Base-by-base conservation (phyloP, 2,797 vertebrate species). In the Okamejei kenojei region DNA sequence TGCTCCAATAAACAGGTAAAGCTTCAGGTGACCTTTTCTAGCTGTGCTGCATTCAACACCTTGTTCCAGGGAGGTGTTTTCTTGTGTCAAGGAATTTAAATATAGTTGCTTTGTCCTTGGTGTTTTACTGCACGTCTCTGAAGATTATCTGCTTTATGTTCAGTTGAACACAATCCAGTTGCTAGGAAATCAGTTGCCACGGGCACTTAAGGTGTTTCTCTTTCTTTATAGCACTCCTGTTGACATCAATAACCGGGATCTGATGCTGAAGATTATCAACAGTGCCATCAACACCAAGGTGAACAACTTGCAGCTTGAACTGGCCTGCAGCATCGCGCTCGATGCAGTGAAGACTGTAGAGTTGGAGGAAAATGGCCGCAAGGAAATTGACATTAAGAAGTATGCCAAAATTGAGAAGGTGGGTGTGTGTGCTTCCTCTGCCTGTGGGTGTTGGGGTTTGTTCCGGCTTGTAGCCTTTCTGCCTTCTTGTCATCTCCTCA, bases 331-430 rank as follows among this genome's bases (percentile, higher is more conserved):
- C 95, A 99, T 99, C 0, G 98, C 98, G 0, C 96, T 99, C 0
- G 98, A 99, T 0, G 98, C 99, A 0, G 98, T 99, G 0, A 97
- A 95, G 63, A 99, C 98, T 0, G 98, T 99, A 93, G 98, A 99
- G 94, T 94, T 97, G 71, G 98, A 99, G 71, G 98, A 98, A 45
- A 98, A 97, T 0, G 98, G 98, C 7, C 96, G 97, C 68, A 99
- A 96, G 93, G 98, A 99, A 95, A 99, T 99, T 0, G 98, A 99
- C 95, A 99, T 99, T 94, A 99, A 99, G 96, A 98, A 99, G 84
- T 99, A 99, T 0, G 98, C 99, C 93, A 99, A 97, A 93, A 97
- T 99, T 15, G 99, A 99, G 95, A 99, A 99, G 97, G 98, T 98
- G 93, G 93, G 93, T 5, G 0, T 21, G 1, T 1, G 61, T 9